Percentiles rank a stretch among this genome's conserved stretches.
These are phyloP conservation scores for Chondrosia reniformis DNA, from an alignment of 37 sponge, comb jelly and placozoan genomes.

Conservation along the genomic window DNA sequence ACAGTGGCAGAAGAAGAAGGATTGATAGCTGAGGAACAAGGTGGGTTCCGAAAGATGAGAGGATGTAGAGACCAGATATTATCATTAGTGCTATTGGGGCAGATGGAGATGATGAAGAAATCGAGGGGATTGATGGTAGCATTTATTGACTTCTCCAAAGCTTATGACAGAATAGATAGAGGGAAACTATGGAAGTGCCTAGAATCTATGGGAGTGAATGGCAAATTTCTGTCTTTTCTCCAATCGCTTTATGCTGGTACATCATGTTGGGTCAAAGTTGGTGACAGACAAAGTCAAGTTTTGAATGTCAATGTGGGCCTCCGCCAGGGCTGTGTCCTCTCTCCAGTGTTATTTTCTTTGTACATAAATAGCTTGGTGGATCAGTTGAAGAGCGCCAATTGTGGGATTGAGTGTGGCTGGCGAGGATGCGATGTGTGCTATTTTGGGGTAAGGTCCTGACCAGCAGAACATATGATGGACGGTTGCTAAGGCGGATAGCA, in stretches of 20 bases:
- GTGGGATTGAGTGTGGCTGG: background rate
- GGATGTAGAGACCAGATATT: slow-evolving; percentile 11
- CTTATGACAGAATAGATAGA: background rate
- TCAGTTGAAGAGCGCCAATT: background rate
- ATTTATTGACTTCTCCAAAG: background rate
- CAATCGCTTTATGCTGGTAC: background rate
- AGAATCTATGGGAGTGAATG: background rate
- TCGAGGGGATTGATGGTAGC: background rate
- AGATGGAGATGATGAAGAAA: background rate
- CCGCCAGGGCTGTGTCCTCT: background rate
- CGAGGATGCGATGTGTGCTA: too few species aligned
- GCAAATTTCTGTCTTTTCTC: background rate
- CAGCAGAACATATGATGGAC: too few species aligned
- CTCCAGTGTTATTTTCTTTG: background rate
- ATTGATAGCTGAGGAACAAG: slow-evolving; percentile 2
- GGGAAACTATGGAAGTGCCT: background rate
- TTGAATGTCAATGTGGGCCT: background rate
- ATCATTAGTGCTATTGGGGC: background rate
- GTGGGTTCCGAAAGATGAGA: slow-evolving; percentile 4
- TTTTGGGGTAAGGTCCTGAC: too few species aligned
- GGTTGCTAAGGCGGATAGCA: too few species aligned
- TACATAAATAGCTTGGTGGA: background rate
- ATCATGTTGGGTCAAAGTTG: background rate
- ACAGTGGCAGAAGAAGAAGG: background rate
- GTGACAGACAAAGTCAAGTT: background rate